phyloP scores from a whole-genome alignment of 2,888 invertebrate genomes.

The Nipponacmea schrenckii region DNA sequence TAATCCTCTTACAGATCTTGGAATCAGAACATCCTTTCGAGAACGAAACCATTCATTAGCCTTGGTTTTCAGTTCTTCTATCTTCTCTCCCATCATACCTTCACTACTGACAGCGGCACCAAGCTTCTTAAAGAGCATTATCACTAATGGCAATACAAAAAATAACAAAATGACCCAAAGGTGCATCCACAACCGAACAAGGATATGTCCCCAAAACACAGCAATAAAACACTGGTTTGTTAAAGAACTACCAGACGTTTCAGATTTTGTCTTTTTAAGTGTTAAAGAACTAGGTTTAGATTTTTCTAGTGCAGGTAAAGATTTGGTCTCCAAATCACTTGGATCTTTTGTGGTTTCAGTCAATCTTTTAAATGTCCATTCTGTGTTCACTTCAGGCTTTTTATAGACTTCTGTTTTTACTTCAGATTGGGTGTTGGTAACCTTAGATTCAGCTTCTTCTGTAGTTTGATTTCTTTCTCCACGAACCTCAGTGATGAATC shows the following conservation, averaged over 20 bases:
- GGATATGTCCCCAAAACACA: slow-evolving; percentile 82
- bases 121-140: slow-evolving; percentile 74
- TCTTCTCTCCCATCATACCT: slow-evolving; percentile 50
- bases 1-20: slow-evolving; percentile 82
- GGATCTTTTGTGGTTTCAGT: too few species aligned
- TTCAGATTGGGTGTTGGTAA: too few species aligned
- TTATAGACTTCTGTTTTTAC: too few species aligned
- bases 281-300: slow-evolving; percentile 6
- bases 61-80: slow-evolving; percentile 36
- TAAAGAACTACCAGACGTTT: slow-evolving; percentile 34
- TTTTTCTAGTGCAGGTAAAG: slow-evolving; percentile 4
- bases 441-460: too few species aligned
- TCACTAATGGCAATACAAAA: slow-evolving; percentile 78
- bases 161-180: slow-evolving; percentile 83
- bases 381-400: too few species aligned
- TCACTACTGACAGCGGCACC: slow-evolving; percentile 66
- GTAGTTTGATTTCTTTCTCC: slow-evolving; percentile 29
- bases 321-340: neutral
- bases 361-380: too few species aligned
- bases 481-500: slow-evolving; percentile 70
- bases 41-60: slow-evolving; percentile 74
- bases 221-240: slow-evolving; percentile 66
- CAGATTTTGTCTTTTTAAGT: slow-evolving; percentile 21
- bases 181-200: slow-evolving; percentile 88
- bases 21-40: slow-evolving; percentile 73